Evolutionary conservation across 2,888 invertebrate species (phyloP).

Genomic region (Tiliacea aurago): DNA sequence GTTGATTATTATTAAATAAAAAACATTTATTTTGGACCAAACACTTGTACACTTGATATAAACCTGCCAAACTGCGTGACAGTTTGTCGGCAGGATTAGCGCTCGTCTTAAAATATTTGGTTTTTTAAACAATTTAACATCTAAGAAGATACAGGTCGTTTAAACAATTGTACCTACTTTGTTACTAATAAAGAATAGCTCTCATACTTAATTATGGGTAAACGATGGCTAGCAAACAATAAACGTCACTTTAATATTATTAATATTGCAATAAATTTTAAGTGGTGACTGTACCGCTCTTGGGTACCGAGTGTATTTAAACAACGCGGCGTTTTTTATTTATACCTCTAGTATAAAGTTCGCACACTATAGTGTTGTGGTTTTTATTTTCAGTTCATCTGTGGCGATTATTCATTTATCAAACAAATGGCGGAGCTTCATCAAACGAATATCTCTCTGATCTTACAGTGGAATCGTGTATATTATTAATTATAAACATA

Average conservation of each 20-base stretch:
- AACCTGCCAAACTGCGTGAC: no score
- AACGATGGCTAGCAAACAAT: constrained; percentile 68
- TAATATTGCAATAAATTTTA: constrained; percentile 76
- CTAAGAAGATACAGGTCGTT: no score
- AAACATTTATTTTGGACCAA: no score
- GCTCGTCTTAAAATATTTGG: no score
- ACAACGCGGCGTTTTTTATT: constrained; percentile 76
- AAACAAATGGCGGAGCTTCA: constrained; percentile 83
- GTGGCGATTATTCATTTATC: constrained; percentile 81
- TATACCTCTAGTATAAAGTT: constrained; percentile 77
- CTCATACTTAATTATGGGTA: constrained; percentile 46
- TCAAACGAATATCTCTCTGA: constrained; percentile 80
- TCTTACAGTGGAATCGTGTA: constrained; percentile 69
- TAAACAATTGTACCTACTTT: no score
- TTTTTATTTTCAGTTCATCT: constrained; percentile 75
- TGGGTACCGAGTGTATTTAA: constrained; percentile 73
- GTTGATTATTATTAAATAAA: no score
- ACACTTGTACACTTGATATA: no score
- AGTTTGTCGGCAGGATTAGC: no score
- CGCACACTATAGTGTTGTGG: constrained; percentile 73
- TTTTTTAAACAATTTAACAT: no score
- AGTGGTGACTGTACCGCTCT: constrained; percentile 72
- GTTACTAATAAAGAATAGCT: constrained; percentile 38
- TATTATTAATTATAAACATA: constrained; percentile 75
- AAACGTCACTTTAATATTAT: constrained; percentile 77